Percentiles rank a stretch among this genome's conserved stretches.
Conservation (phyloP, 2,797 vertebrate species). For the Halcyon smyrnensis region DNA sequence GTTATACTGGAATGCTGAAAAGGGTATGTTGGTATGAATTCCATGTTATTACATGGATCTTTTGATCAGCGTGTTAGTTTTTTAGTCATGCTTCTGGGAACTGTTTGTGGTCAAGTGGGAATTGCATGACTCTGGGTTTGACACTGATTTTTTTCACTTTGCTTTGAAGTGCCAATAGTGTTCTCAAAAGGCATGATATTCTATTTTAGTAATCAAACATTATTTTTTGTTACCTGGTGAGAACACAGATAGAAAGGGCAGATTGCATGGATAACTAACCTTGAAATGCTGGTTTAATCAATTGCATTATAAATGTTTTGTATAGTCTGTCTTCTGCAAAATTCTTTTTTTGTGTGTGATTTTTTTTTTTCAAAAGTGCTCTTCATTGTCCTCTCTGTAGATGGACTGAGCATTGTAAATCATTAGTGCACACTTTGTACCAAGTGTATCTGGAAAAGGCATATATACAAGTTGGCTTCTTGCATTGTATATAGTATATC, state of each 20-base stretch:
- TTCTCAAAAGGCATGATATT: background rate
- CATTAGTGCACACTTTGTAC: background rate
- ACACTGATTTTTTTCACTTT: conserved; percentile 2
- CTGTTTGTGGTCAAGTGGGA: background rate
- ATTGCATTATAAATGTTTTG: background rate
- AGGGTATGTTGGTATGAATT: background rate
- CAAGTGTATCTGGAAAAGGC: background rate
- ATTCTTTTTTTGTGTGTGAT: background rate
- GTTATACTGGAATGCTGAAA: background rate
- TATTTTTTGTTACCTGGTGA: background rate
- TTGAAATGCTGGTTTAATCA: background rate
- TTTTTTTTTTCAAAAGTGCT: background rate
- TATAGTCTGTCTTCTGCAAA: background rate
- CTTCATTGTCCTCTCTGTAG: background rate
- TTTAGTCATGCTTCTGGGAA: background rate
- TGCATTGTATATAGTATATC: background rate
- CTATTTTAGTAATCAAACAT: background rate
- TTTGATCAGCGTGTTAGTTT: background rate
- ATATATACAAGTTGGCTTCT: background rate
- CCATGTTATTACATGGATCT: background rate
- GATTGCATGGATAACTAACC: background rate
- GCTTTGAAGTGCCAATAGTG: conserved; percentile 25
- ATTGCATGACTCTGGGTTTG: background rate
- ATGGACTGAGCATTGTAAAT: background rate
- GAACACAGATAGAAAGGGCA: background rate